Percentiles rank a stretch among this genome's conserved stretches.
Evolutionary conservation across 1,140 invertebrate genomes (phyloP).

Genomic region (Yoshiicerus persimilis): DNA sequence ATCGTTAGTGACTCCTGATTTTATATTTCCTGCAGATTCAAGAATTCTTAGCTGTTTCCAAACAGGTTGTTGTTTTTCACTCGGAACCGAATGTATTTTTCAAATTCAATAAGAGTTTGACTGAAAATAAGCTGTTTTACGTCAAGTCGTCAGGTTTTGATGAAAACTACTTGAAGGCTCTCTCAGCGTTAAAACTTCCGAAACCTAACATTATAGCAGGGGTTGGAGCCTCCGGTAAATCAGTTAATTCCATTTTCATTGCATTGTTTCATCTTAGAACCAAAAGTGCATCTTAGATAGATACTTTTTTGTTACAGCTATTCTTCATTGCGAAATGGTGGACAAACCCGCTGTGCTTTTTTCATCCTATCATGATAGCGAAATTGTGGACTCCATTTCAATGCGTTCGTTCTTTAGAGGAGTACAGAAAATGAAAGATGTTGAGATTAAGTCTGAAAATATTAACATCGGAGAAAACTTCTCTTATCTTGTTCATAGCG

Average conservation of each 20-base stretch:
- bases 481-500: not conserved
- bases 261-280: not conserved
- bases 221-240: conserved; percentile 27
- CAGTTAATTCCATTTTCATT: not conserved
- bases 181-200: not conserved
- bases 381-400: conserved; percentile 37
- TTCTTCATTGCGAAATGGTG: conserved; percentile 15
- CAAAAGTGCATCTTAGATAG: too few species aligned
- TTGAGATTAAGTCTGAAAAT: not conserved
- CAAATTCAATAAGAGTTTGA: not conserved
- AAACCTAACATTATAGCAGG: conserved; percentile 35
- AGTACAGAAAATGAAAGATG: not conserved
- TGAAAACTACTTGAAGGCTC: not conserved
- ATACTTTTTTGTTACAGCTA: conserved; percentile 21
- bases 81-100: conserved; percentile 6
- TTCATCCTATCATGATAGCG: conserved; percentile 17
- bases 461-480: not conserved
- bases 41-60: not conserved
- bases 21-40: not conserved
- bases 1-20: not conserved
- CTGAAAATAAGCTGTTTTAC: not conserved
- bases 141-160: not conserved
- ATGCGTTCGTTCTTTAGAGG: conserved; percentile 14
- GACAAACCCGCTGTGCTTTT: conserved; percentile 24
- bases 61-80: conserved; percentile 37